Conservation (phyloP, 2,113 vertebrate species). For the Indri indri region DNA sequence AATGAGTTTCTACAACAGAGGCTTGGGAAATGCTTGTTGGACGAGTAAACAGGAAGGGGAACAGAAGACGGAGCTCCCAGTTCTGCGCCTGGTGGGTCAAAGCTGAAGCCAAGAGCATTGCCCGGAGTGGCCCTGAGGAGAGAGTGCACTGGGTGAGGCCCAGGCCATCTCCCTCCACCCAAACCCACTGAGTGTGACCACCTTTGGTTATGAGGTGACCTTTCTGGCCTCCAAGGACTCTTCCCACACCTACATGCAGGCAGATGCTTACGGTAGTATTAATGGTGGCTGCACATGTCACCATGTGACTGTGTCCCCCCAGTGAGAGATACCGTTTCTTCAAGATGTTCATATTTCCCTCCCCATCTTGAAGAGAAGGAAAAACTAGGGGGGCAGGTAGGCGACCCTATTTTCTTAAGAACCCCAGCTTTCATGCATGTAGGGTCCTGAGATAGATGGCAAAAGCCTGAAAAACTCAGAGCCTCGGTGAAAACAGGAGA, state of each 20-base stretch:
- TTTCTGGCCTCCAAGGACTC: not conserved
- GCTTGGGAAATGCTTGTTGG: not conserved
- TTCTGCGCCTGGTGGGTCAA: too few relatives aligned
- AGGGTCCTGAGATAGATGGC: rapidly evolving
- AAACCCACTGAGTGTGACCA: not conserved
- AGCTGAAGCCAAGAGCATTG: not conserved
- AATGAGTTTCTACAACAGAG: not conserved
- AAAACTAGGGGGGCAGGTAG: not conserved
- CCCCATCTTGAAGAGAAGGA: not conserved
- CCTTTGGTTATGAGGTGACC: not conserved
- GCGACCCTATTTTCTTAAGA: not conserved
- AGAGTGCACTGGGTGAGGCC: rapidly evolving
- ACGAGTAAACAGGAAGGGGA: not conserved
- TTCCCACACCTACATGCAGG: too few relatives aligned
- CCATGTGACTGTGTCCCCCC: not conserved
- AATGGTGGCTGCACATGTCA: not conserved
- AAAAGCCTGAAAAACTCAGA: not conserved
- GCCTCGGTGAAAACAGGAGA: not conserved
- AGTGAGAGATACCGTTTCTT: not conserved
- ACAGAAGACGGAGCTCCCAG: not conserved
- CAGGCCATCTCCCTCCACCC: too few relatives aligned
- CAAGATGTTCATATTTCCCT: not conserved
- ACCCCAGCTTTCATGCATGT: not conserved
- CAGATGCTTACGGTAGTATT: not conserved
- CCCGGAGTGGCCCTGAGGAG: rapidly evolving